phyloP scores from a whole-genome alignment of 2,113 vertebrate species.

The Procavia capensis region DNA sequence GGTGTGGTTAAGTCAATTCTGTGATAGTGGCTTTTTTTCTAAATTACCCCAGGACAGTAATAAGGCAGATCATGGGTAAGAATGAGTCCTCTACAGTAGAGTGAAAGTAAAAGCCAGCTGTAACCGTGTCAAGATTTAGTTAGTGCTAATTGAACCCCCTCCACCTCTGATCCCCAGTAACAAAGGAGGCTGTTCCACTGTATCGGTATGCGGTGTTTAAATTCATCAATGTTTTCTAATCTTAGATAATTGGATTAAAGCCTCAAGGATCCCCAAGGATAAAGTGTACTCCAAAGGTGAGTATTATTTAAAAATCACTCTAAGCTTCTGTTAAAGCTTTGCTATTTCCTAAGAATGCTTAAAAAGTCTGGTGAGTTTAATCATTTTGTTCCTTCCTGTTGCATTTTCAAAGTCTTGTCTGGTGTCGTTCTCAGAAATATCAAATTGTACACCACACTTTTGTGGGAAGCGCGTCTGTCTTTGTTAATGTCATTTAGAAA shows the following conservation, averaged over 20 bases:
- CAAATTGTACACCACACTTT: background rate
- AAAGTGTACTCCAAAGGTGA: conserved; percentile 93
- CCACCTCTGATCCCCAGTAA: background rate
- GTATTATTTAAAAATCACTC: conserved; percentile 69
- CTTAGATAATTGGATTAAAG: conserved; percentile 95
- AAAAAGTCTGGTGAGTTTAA: background rate
- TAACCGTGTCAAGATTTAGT: background rate
- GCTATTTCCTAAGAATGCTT: background rate
- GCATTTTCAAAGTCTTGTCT: background rate
- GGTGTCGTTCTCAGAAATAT: background rate
- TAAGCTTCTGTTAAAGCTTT: conserved; percentile 20
- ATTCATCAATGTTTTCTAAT: conserved; percentile 65
- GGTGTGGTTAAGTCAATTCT: background rate
- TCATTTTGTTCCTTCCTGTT: conserved; percentile 37
- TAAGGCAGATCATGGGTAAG: background rate
- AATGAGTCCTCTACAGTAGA: background rate
- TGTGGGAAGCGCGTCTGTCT: background rate
- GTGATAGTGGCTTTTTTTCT: conserved; percentile 23
- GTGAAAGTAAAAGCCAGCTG: background rate
- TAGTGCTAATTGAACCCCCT: background rate
- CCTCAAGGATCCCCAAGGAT: conserved; percentile 92
- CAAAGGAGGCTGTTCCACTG: background rate
- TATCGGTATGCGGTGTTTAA: background rate
- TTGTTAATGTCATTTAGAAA: background rate
- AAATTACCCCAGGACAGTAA: background rate